These are phyloP conservation scores for Frankliniella intonsa DNA, from an alignment of 2,888 invertebrate species.

Conservation along the genomic window DNA sequence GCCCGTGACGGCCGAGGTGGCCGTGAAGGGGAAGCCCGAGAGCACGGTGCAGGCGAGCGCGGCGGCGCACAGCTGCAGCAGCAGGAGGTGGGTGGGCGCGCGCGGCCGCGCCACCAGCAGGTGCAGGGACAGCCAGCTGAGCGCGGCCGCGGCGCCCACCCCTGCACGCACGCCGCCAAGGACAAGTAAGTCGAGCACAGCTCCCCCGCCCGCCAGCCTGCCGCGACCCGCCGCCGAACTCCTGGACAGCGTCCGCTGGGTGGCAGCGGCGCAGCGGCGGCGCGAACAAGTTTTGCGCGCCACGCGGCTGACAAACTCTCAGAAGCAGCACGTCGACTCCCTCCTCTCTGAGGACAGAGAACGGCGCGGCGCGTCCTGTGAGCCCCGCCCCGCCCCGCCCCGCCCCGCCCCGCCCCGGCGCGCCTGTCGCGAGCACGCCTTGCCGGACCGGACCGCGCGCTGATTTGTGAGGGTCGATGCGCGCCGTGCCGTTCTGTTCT, in stretches of 20 bases:
- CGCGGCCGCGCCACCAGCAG: neutral
- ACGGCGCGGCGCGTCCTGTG: neutral
- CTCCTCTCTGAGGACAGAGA: too few relatives aligned
- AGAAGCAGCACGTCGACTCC: too few relatives aligned
- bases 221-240: too few relatives aligned
- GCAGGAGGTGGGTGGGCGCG: neutral
- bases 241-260: too few relatives aligned
- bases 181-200: neutral
- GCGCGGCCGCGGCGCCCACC: neutral
- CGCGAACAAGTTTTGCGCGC: too few relatives aligned
- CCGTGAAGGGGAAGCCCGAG: constrained; percentile 8
- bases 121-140: constrained; percentile 1
- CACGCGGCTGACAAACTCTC: too few relatives aligned
- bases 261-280: too few relatives aligned
- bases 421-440: neutral
- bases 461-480: constrained; percentile 8
- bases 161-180: neutral
- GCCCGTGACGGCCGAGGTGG: constrained; percentile 11
- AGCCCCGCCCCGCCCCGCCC: neutral
- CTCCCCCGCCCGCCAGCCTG: too few relatives aligned
- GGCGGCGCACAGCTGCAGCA: constrained; percentile 4
- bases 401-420: neutral
- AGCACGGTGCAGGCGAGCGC: neutral
- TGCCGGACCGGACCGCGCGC: neutral
- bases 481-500: neutral